A percentile compares a stretch with the other conserved stretches of the same genome.
phyloP scores from a whole-genome alignment of 2,797 vertebrate genomes.

The Erethizon dorsatum region DNA sequence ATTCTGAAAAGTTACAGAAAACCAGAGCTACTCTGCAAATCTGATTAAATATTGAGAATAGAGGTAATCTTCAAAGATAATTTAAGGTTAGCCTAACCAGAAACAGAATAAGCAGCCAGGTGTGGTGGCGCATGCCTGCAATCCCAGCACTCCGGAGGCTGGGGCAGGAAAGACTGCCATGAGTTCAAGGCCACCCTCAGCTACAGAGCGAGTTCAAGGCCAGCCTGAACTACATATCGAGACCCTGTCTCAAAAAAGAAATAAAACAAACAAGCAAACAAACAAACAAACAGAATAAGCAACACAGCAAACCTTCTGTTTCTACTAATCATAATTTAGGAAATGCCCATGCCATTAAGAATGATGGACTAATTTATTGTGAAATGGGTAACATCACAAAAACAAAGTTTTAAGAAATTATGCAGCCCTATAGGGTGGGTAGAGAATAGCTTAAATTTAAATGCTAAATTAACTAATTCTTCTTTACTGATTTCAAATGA shows the following conservation, averaged over 20 bases:
- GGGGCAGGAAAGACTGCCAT: too few relatives aligned
- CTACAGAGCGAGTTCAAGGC: too few relatives aligned
- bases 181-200: too few relatives aligned
- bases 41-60: slow-evolving; percentile 6
- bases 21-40: slow-evolving; percentile 4
- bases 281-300: neutral
- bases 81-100: neutral
- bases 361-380: neutral
- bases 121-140: too few relatives aligned
- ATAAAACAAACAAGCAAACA: too few relatives aligned
- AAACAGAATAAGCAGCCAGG: neutral
- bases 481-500: slow-evolving; percentile 57
- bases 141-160: too few relatives aligned
- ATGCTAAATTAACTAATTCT: neutral
- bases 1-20: slow-evolving; percentile 40
- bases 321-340: neutral
- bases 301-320: neutral
- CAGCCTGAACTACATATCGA: too few relatives aligned
- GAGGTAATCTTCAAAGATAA: neutral
- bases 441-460: slow-evolving; percentile 18
- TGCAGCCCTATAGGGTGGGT: neutral
- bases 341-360: neutral
- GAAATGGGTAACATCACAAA: neutral
- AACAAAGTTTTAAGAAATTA: neutral
- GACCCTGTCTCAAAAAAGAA: too few relatives aligned